phyloP scores from a whole-genome alignment of 1,140 invertebrate species.

The Macrobrachium rosenbergii region DNA sequence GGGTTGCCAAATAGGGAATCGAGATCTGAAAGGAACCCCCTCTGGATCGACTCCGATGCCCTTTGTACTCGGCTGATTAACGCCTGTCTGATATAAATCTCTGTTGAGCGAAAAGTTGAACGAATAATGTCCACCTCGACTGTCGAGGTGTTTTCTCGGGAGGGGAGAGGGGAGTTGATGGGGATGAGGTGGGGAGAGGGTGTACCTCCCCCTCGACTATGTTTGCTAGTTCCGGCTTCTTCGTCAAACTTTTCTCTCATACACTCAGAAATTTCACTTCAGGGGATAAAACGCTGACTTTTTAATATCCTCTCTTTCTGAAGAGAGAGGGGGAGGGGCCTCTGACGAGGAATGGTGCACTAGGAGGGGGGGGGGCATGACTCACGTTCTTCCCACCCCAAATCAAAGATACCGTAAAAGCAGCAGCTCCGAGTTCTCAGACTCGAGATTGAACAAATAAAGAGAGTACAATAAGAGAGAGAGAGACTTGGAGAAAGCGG shows the following conservation, averaged over 20 bases:
- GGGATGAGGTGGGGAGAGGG: not conserved
- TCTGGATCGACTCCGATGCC: no score
- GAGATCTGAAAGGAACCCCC: not conserved
- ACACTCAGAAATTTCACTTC: constrained; percentile 36
- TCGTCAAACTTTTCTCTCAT: constrained; percentile 53
- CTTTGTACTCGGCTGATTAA: no score
- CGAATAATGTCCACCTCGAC: no score
- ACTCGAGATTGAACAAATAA: not conserved
- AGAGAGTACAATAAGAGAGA: not conserved
- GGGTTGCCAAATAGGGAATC: no score
- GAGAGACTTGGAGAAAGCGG: not conserved
- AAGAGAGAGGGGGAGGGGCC: not conserved
- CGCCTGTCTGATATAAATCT: no score
- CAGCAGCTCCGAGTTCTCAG: not conserved
- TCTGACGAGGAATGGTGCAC: not conserved
- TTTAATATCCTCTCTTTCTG: constrained; percentile 30
- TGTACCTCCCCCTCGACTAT: constrained; percentile 26
- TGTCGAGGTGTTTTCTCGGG: no score
- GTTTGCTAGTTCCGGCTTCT: constrained; percentile 49
- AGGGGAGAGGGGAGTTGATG: not conserved
- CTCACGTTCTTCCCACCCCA: not conserved
- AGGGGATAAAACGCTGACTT: constrained; percentile 33
- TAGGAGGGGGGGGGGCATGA: not conserved
- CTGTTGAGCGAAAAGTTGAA: no score
- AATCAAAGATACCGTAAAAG: not conserved